phyloP scores from a whole-genome alignment of 2,888 invertebrate genomes.

The Leptopilina myrica region DNA sequence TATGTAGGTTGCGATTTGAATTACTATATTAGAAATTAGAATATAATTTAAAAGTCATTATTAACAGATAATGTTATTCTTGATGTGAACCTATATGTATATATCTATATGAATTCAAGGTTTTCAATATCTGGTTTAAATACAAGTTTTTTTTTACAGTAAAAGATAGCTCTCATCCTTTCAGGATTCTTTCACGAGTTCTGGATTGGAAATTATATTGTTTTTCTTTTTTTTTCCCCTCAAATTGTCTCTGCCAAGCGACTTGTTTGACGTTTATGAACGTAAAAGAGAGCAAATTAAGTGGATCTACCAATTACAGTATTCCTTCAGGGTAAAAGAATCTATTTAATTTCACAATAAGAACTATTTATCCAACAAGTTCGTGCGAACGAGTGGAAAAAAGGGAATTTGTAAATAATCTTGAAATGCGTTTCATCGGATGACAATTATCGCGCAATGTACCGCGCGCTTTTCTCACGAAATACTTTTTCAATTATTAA shows the following conservation, averaged over 20 bases:
- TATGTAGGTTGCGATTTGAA: conserved; percentile 24
- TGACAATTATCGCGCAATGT: background rate
- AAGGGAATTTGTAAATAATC: conserved; percentile 10
- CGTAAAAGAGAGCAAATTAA: conserved; percentile 30
- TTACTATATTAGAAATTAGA: background rate
- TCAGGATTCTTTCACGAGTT: conserved; percentile 19
- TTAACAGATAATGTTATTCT: background rate
- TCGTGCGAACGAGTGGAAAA: background rate
- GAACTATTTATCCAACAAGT: conserved; percentile 26
- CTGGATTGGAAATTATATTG: conserved; percentile 24
- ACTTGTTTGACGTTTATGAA: conserved; percentile 28
- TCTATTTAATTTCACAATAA: conserved; percentile 19
- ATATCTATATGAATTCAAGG: conserved; percentile 12
- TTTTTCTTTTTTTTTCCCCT: background rate
- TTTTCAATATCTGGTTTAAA: conserved; percentile 26
- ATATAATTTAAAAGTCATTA: conserved; percentile 5
- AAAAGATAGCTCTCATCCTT: background rate
- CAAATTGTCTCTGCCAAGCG: conserved; percentile 18
- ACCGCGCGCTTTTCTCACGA: background rate
- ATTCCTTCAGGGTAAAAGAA: conserved; percentile 16
- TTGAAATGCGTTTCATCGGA: background rate
- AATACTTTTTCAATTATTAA: background rate
- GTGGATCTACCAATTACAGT: conserved; percentile 33
- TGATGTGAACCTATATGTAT: no score
- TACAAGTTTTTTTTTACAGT: background rate